phyloP scores from a whole-genome alignment of 2,797 vertebrate genomes.

The Melanotaenia pygmaea region DNA sequence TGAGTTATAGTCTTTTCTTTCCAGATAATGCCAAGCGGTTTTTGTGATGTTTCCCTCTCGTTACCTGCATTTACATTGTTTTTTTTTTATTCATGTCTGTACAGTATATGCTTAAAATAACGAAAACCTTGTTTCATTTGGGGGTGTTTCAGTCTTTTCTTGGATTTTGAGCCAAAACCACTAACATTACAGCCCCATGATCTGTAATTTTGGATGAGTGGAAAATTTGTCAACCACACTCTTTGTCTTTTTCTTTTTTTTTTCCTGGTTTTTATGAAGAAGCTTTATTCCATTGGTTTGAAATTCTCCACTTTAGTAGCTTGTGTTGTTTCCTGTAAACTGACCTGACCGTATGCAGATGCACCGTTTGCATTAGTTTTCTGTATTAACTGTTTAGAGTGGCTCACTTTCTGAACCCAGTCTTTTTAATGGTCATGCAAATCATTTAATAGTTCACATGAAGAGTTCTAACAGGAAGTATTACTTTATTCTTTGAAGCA shows the following conservation, averaged over 20 bases:
- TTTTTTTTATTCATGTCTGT: slow-evolving; percentile 33
- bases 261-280: slow-evolving; percentile 25
- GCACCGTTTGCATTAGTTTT: slow-evolving; percentile 54
- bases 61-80: slow-evolving; percentile 57
- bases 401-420: slow-evolving; percentile 35
- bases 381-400: slow-evolving; percentile 53
- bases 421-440: slow-evolving; percentile 37
- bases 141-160: slow-evolving; percentile 27
- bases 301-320: slow-evolving; percentile 10
- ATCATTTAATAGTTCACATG: slow-evolving; percentile 39
- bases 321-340: slow-evolving; percentile 44
- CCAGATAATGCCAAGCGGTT: slow-evolving; percentile 42
- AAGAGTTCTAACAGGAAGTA: slow-evolving; percentile 42
- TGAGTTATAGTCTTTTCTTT: slow-evolving; percentile 31
- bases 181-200: slow-evolving; percentile 5
- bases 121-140: slow-evolving; percentile 26
- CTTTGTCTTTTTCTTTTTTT: not conserved
- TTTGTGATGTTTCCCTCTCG: slow-evolving; percentile 49
- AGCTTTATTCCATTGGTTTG: slow-evolving; percentile 35
- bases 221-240: slow-evolving; percentile 8
- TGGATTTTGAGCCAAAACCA: slow-evolving; percentile 30
- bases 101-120: slow-evolving; percentile 53
- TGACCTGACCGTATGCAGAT: slow-evolving; percentile 53
- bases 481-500: slow-evolving; percentile 36
- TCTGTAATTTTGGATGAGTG: slow-evolving; percentile 23